Evolutionary conservation across 2,113 vertebrate genomes (phyloP), one percentile per base, ranked within the genome.

Genomic region (Chascanopsetta lugubris): DNA sequence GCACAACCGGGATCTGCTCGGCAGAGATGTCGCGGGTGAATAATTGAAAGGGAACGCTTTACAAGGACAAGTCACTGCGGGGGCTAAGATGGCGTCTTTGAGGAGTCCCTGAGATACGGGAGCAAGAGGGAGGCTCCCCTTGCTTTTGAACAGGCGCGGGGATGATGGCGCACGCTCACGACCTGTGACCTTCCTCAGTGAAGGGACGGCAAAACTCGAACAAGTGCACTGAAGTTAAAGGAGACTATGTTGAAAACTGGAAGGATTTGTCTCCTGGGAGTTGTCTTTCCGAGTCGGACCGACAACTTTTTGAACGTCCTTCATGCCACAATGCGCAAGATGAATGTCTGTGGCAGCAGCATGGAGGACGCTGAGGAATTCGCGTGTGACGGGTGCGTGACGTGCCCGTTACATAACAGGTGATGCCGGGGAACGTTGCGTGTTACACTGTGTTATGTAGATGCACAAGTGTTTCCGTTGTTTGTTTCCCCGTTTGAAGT

Each of bases 1-100:
- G 47, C 47, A 61, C 59, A 34, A 32, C 72, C 26, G 27, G 67
- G 49, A 58, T 58, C 54, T 72, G 46, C 43, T 55, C 77, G 74
- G 79, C 78, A 81, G 72, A 83, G 80, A 85, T 71, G 65, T 63
- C 66, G 4, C 29, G 32, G 27, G 72, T 89, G 54, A 89, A 89
- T 85, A 79, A 87, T 89, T 82, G 61, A 87, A 82, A 61, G 61
- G 63, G 61, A 60, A 75, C 30, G 63, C n/a, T 22, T 79, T 77
- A 53, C 49, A 84, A 75, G 81, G 65, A n/a, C 36, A 58, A 62
- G 62, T 62, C 50, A 57, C 74, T 59, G 62, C 67, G 45, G 48
- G 77, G 78, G 60, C 69, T 75, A 61, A 53, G 36, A 58, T 42
- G 25, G 64, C 51, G 24, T 54, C 27, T 76, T 56, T 60, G n/a